These are phyloP conservation scores for Notospermus geniculatus DNA, from an alignment of 1,140 invertebrate genomes.

Conservation along the genomic window DNA sequence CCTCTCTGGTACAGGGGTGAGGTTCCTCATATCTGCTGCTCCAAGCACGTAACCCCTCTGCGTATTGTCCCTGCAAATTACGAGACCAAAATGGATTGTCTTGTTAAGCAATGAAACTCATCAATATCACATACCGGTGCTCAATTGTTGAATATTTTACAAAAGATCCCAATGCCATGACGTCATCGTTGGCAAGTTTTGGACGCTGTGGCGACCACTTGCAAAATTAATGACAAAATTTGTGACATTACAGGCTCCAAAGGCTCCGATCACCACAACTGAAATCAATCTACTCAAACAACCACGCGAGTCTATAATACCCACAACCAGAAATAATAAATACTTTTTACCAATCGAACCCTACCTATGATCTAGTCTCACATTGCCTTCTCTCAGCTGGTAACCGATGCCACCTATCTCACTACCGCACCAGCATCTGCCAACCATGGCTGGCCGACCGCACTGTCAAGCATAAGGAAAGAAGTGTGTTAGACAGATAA, in stretches of 20 bases:
- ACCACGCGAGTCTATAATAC: no score
- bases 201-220: no score
- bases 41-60: no score
- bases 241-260: no score
- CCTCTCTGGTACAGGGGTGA: no score
- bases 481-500: background rate
- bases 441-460: conserved; percentile 28
- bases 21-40: no score
- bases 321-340: no score
- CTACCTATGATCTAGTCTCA: conserved; percentile 25
- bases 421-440: conserved; percentile 34
- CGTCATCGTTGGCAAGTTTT: background rate
- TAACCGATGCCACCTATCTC: conserved; percentile 37
- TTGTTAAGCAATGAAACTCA: background rate
- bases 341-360: conserved; percentile 24
- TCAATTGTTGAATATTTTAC: background rate
- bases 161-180: background rate
- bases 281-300: no score
- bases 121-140: background rate
- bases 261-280: no score
- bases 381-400: conserved; percentile 22
- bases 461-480: conserved; percentile 29
- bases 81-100: background rate
- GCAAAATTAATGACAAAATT: no score
- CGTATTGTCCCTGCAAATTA: no score